These are phyloP conservation scores for Xiphophorus maculatus DNA, from an alignment of 2,113 vertebrate species.

Conservation along the genomic window DNA sequence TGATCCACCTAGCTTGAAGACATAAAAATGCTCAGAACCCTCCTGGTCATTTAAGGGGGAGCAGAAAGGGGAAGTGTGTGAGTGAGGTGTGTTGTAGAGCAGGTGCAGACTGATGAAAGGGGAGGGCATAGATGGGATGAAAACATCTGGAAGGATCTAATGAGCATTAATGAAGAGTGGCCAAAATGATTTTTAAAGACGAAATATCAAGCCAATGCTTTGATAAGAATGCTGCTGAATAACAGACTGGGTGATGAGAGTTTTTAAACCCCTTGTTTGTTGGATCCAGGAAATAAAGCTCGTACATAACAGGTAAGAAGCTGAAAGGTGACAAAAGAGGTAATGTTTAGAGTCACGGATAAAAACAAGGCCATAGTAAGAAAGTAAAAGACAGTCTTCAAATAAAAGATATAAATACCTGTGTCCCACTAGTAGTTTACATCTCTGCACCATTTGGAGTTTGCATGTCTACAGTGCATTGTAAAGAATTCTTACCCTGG, in stretches of 20 bases:
- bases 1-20: slow-evolving; percentile 32
- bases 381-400: too few relatives aligned
- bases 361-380: background rate
- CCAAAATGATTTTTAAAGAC: background rate
- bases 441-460: too few relatives aligned
- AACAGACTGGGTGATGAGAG: background rate
- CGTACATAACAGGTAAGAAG: background rate
- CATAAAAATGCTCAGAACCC: slow-evolving; percentile 36
- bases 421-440: background rate
- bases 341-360: background rate
- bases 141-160: slow-evolving; percentile 55
- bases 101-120: slow-evolving; percentile 46
- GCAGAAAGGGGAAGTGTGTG: slow-evolving; percentile 31
- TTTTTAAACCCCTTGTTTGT: background rate
- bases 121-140: slow-evolving; percentile 19
- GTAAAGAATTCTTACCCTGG: background rate
- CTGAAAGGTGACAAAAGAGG: background rate
- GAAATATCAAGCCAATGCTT: background rate
- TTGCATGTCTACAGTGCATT: too few relatives aligned
- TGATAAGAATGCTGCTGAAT: background rate
- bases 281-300: background rate
- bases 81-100: slow-evolving; percentile 38
- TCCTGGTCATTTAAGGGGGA: slow-evolving; percentile 38
- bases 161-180: slow-evolving; percentile 15
- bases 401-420: background rate